phyloP scores from a whole-genome alignment of 2,888 invertebrate species.

The Cryptus viduatorius region DNA sequence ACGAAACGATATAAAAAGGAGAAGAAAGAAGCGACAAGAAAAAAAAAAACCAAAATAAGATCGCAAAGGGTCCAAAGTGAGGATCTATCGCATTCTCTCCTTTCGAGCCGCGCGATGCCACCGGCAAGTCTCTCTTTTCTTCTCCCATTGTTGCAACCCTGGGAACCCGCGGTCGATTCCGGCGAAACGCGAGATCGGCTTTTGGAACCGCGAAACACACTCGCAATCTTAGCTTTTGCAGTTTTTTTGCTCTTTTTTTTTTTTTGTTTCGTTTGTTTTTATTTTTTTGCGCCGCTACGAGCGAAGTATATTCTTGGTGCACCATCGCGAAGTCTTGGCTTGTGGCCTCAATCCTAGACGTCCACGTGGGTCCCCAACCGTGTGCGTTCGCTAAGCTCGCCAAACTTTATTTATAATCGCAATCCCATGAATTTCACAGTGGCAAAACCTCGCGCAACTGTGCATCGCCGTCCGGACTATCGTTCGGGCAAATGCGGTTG shows the following conservation, averaged over 20 bases:
- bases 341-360: conserved; percentile 55
- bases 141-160: conserved; percentile 55
- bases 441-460: conserved; percentile 10
- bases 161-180: conserved; percentile 56
- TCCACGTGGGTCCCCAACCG: conserved; percentile 48
- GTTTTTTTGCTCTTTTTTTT: not conserved
- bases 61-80: conserved; percentile 31
- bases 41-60: conserved; percentile 22
- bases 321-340: conserved; percentile 51
- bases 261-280: not conserved
- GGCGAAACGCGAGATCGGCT: conserved; percentile 27
- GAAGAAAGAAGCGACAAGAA: not conserved
- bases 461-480: conserved; percentile 6
- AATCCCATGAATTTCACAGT: conserved; percentile 48
- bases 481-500: conserved; percentile 10
- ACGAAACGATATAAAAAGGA: conserved; percentile 14
- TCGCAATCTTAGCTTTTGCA: conserved; percentile 14
- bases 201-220: conserved; percentile 7
- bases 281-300: not conserved
- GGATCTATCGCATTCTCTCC: conserved; percentile 3
- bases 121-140: conserved; percentile 10
- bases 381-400: conserved; percentile 39
- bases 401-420: conserved; percentile 66
- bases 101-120: not conserved
- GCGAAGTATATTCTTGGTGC: conserved; percentile 37